Base-by-base conservation (phyloP, 2,888 invertebrate genomes). In the Ganaspis brasiliensis region DNA sequence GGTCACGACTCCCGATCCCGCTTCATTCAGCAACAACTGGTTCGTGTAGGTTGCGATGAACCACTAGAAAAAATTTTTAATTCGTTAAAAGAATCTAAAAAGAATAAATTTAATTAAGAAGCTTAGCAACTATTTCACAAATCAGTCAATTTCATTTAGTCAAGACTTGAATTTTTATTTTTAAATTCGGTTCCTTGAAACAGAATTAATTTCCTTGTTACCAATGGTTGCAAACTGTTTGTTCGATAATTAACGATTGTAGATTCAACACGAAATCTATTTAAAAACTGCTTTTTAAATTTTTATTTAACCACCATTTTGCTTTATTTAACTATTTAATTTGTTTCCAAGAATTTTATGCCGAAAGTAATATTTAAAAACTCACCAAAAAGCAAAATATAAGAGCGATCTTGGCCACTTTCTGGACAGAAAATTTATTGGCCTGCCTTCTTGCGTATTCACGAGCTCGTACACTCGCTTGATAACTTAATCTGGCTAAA, bases 11-110 rank as follows among this genome's bases (percentile, higher is more conserved):
- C 97, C 96, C 14, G 97, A 94, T 88, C 97, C 95, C 3, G 97
- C 96, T 92, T 96, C 94, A 73, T 95, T 94, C 80, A 98, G 92
- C 71, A 98, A 97, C 88, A 97, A 93, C 91, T 98, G 98, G 92
- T 97, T 98, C 75, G 97, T 94, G 91, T 98, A 98, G 92, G 98
- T 98, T 76, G 98, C 98, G 87, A 96, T 92, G 92, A 99, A 98
- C 98, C 98, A 99, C 97, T 98, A 92, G 94, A 94, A 85, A 81
- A 84, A 74, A 73, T 78, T n/a, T 9, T n/a, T 49, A 5, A 1
- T 45, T 49, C n/a, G 3, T 49, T 14, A 9, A 52, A 19, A 19
- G 9, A 52, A 19, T 19, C 6, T 49, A n/a, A 40, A 40, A 40
- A 16, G 19, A 55, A 55, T 16, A 55, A n/a, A n/a, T n/a, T n/a